Evolutionary conservation across 2,113 vertebrate genomes (phyloP).

Genomic region (Ovis canadensis): DNA sequence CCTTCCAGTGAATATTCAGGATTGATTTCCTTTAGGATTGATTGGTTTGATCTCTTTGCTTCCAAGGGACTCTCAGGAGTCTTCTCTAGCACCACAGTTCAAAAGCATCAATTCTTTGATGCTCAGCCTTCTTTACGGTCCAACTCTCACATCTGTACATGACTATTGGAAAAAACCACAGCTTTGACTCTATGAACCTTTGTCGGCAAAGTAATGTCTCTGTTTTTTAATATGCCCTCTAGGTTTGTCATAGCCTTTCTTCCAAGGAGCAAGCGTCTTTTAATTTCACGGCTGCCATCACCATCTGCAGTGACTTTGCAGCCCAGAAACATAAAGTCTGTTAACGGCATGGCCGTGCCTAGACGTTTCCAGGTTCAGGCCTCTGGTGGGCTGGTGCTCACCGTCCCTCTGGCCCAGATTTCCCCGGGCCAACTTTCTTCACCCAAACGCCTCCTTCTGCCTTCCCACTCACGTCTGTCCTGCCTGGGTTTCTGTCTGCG

Average conservation of each 20-base stretch:
- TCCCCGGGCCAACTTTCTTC: background rate
- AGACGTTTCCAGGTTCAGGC: fast-evolving
- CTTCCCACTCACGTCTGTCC: background rate
- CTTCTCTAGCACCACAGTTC: background rate
- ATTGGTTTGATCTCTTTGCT: background rate
- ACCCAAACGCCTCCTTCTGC: background rate
- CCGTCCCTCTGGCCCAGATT: background rate
- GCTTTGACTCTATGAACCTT: background rate
- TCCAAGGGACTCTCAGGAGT: background rate
- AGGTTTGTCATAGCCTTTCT: background rate
- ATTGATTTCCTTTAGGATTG: background rate
- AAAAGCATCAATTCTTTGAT: background rate
- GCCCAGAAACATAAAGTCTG: background rate
- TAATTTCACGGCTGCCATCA: background rate
- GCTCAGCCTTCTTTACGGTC: background rate
- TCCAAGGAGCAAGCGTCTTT: background rate
- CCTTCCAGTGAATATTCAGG: background rate
- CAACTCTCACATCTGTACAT: background rate
- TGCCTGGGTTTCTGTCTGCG: background rate
- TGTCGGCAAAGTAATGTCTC: background rate
- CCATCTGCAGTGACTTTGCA: background rate
- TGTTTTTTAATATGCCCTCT: background rate
- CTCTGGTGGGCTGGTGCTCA: fast-evolving
- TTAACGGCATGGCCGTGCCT: background rate
- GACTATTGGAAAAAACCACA: background rate